Base-by-base conservation (phyloP, 2,113 vertebrate genomes). In the Pteropus alecto region DNA sequence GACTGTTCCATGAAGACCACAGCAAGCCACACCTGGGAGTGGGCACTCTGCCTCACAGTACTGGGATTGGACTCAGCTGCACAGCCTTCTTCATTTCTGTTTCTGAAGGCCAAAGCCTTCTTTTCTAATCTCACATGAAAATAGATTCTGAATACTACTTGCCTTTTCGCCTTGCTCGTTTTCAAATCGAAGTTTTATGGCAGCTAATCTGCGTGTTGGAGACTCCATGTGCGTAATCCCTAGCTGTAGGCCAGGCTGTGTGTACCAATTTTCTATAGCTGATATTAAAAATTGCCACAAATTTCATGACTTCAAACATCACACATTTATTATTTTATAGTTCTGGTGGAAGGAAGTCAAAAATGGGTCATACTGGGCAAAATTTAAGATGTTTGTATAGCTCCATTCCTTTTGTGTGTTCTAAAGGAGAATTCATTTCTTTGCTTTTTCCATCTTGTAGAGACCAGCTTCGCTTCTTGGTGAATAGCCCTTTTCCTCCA, bases 21-120 rank as follows among this genome's bases (percentile, higher is more conserved):
- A 41, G 4, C 15, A 1, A 26, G 6, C 6, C 7, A 10, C 13
- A 38, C 16, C 0, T n/a, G 16, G 56, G 11, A 21, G 33, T 5
- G 33, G 26, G 54, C 11, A 10, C 2, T 35, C 2, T 35, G 12
- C 15, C 14, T 70, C 38, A 5, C 6, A 41, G 12, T n/a, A 15
- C 3, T 14, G 2, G 15, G 8, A 7, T 8, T 61, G 12, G 21
- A 7, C 7, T 60, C 13, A 19, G 5, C 28, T 78, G 6, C 21
- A 33, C 6, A 11, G 1, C 26, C n/a, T 82, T 48, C 5, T 63
- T 6, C 6, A 22, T 16, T 54, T 78, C 8, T 9, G 2, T 3
- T 68, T 35, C 9, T 43, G 26, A 83, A 90, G 15, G 16, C 33
- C 68, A 90, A 92, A 48, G 1, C 1, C 7, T n/a, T 21, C 18